Base-by-base conservation (phyloP, 2,888 invertebrate genomes). In the Campaea margaritaria region DNA sequence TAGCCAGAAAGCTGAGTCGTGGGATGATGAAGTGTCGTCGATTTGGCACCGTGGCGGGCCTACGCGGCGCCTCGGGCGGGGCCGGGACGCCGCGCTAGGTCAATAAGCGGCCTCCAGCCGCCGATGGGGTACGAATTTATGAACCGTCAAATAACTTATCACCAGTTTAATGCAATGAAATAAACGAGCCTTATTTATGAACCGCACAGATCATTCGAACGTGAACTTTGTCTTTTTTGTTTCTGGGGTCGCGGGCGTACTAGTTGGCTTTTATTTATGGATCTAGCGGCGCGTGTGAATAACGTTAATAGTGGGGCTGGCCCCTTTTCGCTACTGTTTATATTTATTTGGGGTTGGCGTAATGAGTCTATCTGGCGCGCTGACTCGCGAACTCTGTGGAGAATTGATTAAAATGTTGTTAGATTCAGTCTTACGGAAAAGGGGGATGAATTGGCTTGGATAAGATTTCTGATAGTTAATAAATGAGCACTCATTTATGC, bases 321-420 rank as follows among this genome's bases (percentile, higher is more conserved):
- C 85, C 86, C 85, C 87, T 86, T 87, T 81, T 78, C 72, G 87
- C 89, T 89, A 88, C 91, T 91, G 91, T 91, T 91, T 91, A 89
- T 91, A 89, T 91, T 90, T 91, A 90, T 91, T 90, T 90, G 90
- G 91, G 91, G 90, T 89, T 81, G 85, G 77, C 78, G 86, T 90
- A 91, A 91, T 91, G 89, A 90, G 89, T 89, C 87, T 90, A 89
- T 91, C 90, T 89, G 83, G 82, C 84, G 88, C 90, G 87, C 83
- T 89, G 91, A 90, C 89, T 90, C 91, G 91, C 88, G 82, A 90
- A 89, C 89, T 87, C 89, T 91, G 91, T 86, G 85, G 86, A 90
- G 89, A 91, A 91, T 91, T 91, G 91, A 91, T 91, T 91, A 91
- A 91, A 91, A 91, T 86, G 88, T 90, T 89, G 91, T 91, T 91